Evolutionary conservation across 2,797 vertebrate genomes (phyloP).

Genomic region (Hypotaenidia okinawae): DNA sequence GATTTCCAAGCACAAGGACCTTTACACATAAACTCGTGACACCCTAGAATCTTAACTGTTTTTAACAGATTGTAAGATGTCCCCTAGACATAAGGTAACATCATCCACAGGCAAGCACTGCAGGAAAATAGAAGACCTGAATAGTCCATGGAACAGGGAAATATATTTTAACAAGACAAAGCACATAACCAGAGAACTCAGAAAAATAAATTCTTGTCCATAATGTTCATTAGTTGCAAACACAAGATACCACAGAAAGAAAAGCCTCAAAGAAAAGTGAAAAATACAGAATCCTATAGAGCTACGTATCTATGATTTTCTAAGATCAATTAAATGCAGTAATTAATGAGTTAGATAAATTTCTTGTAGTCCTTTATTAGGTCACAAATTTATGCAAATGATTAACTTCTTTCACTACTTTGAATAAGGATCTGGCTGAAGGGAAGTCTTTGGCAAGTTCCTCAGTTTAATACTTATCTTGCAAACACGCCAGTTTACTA

Average conservation of each 20-base stretch:
- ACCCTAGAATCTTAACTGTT: background rate
- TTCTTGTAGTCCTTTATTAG: background rate
- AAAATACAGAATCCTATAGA: background rate
- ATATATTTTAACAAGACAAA: background rate
- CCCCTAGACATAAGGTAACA: background rate
- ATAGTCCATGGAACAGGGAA: background rate
- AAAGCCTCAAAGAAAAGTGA: background rate
- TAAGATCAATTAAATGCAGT: background rate
- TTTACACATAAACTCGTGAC: background rate
- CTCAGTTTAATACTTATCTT: background rate
- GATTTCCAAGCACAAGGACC: background rate
- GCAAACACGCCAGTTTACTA: background rate
- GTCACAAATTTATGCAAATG: background rate
- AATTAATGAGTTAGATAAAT: background rate
- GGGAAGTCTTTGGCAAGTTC: background rate
- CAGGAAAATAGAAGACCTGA: background rate
- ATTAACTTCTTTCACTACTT: constrained; percentile 8
- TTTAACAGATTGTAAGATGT: background rate
- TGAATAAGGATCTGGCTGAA: background rate
- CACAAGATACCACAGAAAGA: background rate
- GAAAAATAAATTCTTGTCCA: background rate
- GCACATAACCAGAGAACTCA: background rate
- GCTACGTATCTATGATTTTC: background rate
- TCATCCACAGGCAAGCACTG: background rate
- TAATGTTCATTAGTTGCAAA: background rate